These are phyloP conservation scores for Meiosimyza decipiens DNA, from an alignment of 2,888 invertebrate species.

Conservation along the genomic window DNA sequence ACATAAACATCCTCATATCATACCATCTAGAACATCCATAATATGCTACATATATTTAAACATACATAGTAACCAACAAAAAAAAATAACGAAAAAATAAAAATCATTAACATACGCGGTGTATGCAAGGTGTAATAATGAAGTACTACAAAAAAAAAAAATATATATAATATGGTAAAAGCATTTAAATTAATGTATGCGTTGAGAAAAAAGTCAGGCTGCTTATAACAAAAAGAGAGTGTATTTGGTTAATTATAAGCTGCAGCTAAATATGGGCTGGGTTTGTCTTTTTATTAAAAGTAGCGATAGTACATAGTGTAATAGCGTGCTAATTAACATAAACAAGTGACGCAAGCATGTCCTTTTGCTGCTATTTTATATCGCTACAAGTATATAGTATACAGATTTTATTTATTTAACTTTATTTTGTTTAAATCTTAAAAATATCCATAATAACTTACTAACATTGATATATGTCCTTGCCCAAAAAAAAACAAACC, in stretches of 20 bases:
- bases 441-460: background rate
- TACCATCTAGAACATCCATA: background rate
- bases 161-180: background rate
- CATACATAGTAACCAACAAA: too few relatives aligned
- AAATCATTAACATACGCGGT: background rate
- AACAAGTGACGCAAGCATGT: background rate
- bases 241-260: conserved; percentile 16
- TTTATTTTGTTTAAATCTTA: background rate
- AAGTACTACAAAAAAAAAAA: conserved; percentile 2
- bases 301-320: too few relatives aligned
- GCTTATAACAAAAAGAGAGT: background rate
- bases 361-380: conserved; percentile 32
- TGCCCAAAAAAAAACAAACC: background rate
- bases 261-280: conserved; percentile 1
- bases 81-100: too few relatives aligned
- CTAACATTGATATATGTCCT: background rate
- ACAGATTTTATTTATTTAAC: conserved; percentile 24
- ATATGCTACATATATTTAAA: too few relatives aligned
- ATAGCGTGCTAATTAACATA: too few relatives aligned
- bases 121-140: conserved; percentile 11
- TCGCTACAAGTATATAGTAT: conserved; percentile 16
- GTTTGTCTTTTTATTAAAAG: too few relatives aligned
- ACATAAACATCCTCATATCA: background rate
- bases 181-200: conserved; percentile 14
- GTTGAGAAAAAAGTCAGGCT: background rate